Conservation (phyloP, 2,113 vertebrate species). For the Eira barbara region DNA sequence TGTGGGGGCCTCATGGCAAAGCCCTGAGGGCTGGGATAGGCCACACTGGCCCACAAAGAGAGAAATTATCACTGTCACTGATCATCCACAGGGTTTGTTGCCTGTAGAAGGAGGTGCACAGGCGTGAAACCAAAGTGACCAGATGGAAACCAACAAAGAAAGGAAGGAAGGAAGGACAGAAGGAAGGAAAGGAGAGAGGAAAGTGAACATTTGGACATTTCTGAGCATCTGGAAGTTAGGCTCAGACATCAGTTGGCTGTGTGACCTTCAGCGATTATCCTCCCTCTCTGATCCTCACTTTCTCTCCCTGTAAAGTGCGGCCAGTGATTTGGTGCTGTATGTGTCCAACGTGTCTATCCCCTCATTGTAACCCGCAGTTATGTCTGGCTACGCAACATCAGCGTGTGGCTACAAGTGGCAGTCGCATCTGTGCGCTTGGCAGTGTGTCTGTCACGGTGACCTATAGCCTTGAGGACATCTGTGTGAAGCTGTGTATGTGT, state of each 20-base stretch:
- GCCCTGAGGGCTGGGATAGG: not conserved
- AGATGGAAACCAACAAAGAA: not conserved
- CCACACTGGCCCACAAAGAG: not conserved
- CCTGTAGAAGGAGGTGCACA: not conserved
- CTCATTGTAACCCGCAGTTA: not conserved
- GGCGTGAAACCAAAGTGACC: not conserved
- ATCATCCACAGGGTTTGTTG: not conserved
- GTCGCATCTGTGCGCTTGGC: not conserved
- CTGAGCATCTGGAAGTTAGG: not conserved
- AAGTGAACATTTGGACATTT: not conserved
- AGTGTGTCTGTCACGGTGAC: not conserved
- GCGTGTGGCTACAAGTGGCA: not conserved
- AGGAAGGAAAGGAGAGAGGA: too few species aligned
- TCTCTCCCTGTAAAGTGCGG: not conserved
- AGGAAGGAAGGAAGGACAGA: not conserved
- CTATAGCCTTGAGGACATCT: not conserved
- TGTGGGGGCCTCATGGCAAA: not conserved
- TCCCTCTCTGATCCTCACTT: not conserved
- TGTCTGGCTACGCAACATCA: not conserved
- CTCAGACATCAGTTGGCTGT: not conserved
- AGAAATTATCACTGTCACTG: not conserved
- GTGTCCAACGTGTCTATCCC: accelerated
- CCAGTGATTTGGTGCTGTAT: too few species aligned
- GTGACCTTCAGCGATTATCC: not conserved
- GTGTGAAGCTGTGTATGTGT: not conserved